phyloP scores from a whole-genome alignment of 2,888 invertebrate species.

The Phragmatobia fuliginosa region DNA sequence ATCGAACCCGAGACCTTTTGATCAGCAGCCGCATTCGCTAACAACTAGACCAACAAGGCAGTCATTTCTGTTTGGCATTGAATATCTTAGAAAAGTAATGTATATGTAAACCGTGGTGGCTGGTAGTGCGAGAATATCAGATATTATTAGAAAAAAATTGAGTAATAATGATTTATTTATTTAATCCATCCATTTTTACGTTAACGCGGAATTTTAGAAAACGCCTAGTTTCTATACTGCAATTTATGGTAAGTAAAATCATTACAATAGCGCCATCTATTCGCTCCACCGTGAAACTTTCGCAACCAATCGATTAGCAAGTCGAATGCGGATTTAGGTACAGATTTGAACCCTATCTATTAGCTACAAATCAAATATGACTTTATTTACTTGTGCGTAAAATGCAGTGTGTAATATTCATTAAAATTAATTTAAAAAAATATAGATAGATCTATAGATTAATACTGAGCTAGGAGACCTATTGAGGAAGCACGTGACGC shows the following conservation, averaged over 20 bases:
- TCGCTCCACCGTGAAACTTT: background rate
- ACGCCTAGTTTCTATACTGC: background rate
- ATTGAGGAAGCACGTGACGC: conserved; percentile 27
- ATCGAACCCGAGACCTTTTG: no score
- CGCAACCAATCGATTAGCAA: background rate
- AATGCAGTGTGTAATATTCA: background rate
- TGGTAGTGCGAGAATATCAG: no score
- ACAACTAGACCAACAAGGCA: no score
- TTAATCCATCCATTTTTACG: no score
- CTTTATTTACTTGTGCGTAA: background rate
- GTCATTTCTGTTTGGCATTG: no score
- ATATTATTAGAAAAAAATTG: no score
- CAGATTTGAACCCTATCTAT: background rate
- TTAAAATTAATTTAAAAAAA: background rate
- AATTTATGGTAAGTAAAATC: background rate
- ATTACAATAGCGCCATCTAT: conserved; percentile 11
- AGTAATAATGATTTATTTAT: no score
- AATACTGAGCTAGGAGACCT: conserved; percentile 34
- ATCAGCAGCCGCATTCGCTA: no score
- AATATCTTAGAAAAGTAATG: no score
- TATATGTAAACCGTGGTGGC: no score
- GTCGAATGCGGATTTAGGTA: background rate
- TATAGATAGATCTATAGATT: conserved; percentile 27
- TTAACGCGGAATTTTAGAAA: background rate
- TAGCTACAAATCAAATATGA: background rate